Evolutionary conservation across 2,797 vertebrate genomes (phyloP).

Genomic region (Melanotaenia boesemani): DNA sequence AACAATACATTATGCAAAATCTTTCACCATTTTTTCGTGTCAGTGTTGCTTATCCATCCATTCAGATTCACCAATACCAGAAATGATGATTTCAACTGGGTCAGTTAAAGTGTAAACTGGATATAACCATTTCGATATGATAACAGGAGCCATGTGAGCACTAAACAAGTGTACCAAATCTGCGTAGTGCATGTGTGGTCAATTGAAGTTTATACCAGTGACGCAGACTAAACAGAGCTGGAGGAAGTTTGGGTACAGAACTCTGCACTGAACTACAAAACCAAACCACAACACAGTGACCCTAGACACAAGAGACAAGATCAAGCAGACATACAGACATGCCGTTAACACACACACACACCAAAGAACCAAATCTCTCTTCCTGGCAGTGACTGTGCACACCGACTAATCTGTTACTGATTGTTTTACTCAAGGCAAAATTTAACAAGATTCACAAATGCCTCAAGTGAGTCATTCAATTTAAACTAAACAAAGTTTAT

Average conservation of each 20-base stretch:
- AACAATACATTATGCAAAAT: too few relatives aligned
- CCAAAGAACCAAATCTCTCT: neutral
- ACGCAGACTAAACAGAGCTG: slow-evolving; percentile 76
- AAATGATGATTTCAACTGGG: slow-evolving; percentile 40
- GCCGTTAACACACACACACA: neutral
- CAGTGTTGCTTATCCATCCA: neutral
- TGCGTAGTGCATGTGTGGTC: slow-evolving; percentile 49
- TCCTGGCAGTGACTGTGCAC: slow-evolving; percentile 5
- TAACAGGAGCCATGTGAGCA: slow-evolving; percentile 6
- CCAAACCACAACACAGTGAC: slow-evolving; percentile 62
- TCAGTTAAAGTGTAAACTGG: slow-evolving; percentile 22
- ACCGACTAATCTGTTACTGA: slow-evolving; percentile 16
- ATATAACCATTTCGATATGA: slow-evolving; percentile 48
- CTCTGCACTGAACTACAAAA: slow-evolving; percentile 41
- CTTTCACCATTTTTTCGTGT: neutral
- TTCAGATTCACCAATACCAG: slow-evolving; percentile 31
- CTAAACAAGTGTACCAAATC: slow-evolving; percentile 27
- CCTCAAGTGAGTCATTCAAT: slow-evolving; percentile 1
- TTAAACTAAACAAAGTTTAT: slow-evolving; percentile 18
- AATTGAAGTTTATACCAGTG: slow-evolving; percentile 44
- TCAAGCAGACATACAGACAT: slow-evolving; percentile 27
- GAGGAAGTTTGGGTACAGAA: slow-evolving; percentile 63
- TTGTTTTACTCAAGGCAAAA: slow-evolving; percentile 15
- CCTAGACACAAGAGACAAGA: slow-evolving; percentile 29
- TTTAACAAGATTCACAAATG: neutral